Base-by-base conservation (phyloP, 2,888 invertebrate species). In the Pseudeuparius sepicola region DNA sequence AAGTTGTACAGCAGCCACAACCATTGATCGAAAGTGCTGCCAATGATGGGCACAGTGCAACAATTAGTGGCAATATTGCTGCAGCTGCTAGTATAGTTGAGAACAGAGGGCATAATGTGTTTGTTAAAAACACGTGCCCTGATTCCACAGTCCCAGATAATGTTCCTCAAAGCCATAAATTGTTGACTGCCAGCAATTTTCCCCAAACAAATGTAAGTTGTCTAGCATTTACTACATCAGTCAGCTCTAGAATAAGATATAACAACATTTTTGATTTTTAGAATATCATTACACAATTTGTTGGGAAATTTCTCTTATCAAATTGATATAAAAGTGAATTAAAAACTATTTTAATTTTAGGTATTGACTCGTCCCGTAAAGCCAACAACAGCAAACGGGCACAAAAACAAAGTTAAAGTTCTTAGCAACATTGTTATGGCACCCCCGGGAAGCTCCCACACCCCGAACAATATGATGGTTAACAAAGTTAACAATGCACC, bases 401-500 rank as follows among this genome's bases (percentile, higher is more conserved):
- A 62, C 45, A 50, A 58, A 39, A 57, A 48, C 40, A 62, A 63
- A 51, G 46, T 64, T n/a, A 63, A 64, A 47, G 57, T 64, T 31
- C 38, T 63, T 14, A 55, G 60, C 34, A 63, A 63, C 41, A 53
- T 61, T 16, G 45, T 60, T 4, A 49, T 59, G 42, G 44, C 54
- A 12, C 6, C 10, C 6, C 49, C 54, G 5, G 50, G 54, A 31
- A 39, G 48, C 11, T 47, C 55, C 11, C 49, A 54, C 38, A 44
- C 50, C 24, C 39, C 51, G 4, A 51, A 49, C 40, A 59, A 57
- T 46, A 45, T 57, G 17, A 25, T 57, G 20, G 27, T 59, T 24
- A 59, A 56, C 32, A 59, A 59, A 47, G 43, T 45, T n/a, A 44
- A 47, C 13, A 17, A 50, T 46, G 33, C 11, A 9, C 39, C 47